phyloP scores from a whole-genome alignment of 2,888 invertebrate genomes.

The Stenodera caucasica region DNA sequence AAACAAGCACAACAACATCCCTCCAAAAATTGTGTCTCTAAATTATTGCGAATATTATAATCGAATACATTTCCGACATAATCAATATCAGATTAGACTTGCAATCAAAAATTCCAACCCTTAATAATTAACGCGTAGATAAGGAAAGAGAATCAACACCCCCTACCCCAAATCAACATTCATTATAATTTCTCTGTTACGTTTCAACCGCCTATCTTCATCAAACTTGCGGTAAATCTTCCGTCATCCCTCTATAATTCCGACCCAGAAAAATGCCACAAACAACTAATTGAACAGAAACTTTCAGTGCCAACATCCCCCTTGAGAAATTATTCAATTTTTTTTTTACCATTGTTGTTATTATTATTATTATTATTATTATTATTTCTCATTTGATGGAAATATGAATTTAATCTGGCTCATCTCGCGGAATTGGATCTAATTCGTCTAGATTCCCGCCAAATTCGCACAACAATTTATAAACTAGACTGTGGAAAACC shows the following conservation, averaged over 20 bases:
- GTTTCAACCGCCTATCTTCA: slow-evolving; percentile 13
- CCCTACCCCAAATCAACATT: slow-evolving; percentile 4
- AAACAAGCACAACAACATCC: too few species aligned
- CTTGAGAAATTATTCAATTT: background rate
- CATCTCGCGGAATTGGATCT: background rate
- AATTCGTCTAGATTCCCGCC: background rate
- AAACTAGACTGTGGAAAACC: too few species aligned
- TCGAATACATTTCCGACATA: background rate
- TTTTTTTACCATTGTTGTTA: too few species aligned
- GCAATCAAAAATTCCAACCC: slow-evolving; percentile 6
- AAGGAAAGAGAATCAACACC: background rate
- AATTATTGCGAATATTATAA: too few species aligned
- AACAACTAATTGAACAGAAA: too few species aligned
- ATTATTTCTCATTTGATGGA: too few species aligned
- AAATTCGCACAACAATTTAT: background rate
- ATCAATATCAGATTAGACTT: background rate
- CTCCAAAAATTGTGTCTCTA: too few species aligned
- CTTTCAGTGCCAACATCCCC: too few species aligned
- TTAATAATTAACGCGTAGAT: background rate
- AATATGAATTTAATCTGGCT: background rate
- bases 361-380: too few species aligned
- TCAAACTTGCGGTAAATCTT: background rate
- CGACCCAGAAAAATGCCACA: too few species aligned
- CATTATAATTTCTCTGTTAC: slow-evolving; percentile 13
- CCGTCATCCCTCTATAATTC: too few species aligned